Base-by-base conservation (phyloP, 2,888 invertebrate genomes). In the Troides oblongomaculatus region DNA sequence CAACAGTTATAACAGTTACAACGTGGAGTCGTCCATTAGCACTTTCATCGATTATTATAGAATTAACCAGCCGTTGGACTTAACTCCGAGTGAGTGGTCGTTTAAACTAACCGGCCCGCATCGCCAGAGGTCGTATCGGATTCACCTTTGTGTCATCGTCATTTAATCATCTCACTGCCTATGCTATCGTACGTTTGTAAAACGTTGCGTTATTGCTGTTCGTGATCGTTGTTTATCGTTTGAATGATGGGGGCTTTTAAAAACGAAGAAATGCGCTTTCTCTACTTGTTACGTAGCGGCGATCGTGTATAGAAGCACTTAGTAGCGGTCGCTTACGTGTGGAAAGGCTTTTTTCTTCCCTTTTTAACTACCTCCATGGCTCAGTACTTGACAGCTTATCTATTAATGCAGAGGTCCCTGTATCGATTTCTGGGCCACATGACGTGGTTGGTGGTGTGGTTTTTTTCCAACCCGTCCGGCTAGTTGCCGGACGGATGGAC, bases 121-220 rank as follows among this genome's bases (percentile, higher is more conserved):
- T 69, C 30, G 53, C 17, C 21, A 65, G 46, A 65, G 64, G 69
- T 69, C 63, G 59, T 56, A 18, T 62, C 39, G 46, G n/a, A 62
- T 58, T 67, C 67, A 64, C 63, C 68, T 68, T 56, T 64, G 64
- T 64, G 64, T 64, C 50, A 53, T 50, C n/a, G 53, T 62, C 43
- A 65, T 43, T 69, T 62, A 56, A 65, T 18, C 43, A 43, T 43
- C 46, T 60, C 63, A 43, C 50, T 62, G 17, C 23, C 14, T n/a
- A 57, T 46, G 25, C 57, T 62, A 62, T 68, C 63, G 8, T 8
- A 64, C 25, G 53, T 64, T 59, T 53, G 17, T 25, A 69, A 8
- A 61, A 30, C 21, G n/a, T 57, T 36, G 46, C 25, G 7, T 62
- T 46, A 64, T 64, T 57, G 56, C 30, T 62, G 3, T 57, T 23